Evolutionary conservation across 2,113 vertebrate genomes (phyloP), one percentile per base, ranked within the genome.

Genomic region (cattle (Bos taurus)): DNA sequence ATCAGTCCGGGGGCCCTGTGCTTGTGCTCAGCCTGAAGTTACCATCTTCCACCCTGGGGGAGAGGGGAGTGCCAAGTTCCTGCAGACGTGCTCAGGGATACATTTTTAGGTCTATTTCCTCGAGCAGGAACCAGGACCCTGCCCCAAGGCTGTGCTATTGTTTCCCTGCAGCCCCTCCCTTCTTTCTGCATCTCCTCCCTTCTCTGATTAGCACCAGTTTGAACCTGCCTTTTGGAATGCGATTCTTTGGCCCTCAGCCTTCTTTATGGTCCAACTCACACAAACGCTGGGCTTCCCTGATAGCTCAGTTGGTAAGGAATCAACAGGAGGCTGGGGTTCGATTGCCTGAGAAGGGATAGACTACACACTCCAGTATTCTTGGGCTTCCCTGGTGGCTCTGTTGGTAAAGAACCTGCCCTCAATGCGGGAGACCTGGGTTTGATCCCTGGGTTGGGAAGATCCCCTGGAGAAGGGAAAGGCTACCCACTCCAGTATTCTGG

Each of bases 381-480:
- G n/a, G 67, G n/a, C 67, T 71, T 71, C n/a, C 10, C n/a, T 40
- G 0, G 0, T 3, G 5, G n/a, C n/a, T 71, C 67, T 2, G 30
- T 2, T n/a, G 15, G 7, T n/a, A 64, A 64, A 64, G 15, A 17
- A n/a, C 17, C 67, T 1, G 0, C 67, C n/a, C 0, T 9, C 67
- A 71, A 23, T 23, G 67, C 1, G 1, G 19, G 10, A 71, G 19
- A 40, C n/a, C n/a, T 40, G 67, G 10, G 67, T 71, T 71, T 5
- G n/a, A 23, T 71, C 21, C 10, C 11, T 71, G 67, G n/a, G 10
- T 71, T 40, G n/a, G 19, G n/a, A 36, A 23, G 67, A 36, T 3
- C 10, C 2, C 19, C n/a, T 12, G 67, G 67, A 71, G 10, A 23
- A 71, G 21, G n/a, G 21, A 71, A 71, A 40, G n/a, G 67, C 67